Percentiles rank a stretch among this genome's conserved stretches.
These are phyloP conservation scores for Xyrichtys novacula DNA, from an alignment of 2,797 vertebrate genomes.

Conservation along the genomic window DNA sequence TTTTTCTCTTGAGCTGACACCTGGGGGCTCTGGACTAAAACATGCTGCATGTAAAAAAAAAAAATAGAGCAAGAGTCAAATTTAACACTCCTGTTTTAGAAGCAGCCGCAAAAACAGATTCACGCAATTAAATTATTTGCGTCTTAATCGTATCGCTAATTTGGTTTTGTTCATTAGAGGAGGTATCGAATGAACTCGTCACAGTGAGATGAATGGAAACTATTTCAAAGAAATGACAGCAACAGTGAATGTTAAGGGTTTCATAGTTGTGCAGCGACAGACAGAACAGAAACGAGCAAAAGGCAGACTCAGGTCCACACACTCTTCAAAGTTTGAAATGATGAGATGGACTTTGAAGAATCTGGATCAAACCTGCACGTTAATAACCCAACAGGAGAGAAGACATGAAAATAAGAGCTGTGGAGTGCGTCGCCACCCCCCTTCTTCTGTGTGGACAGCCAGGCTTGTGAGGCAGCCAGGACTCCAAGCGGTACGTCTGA, in stretches of 20 bases:
- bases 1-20: no score
- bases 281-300: constrained; percentile 13
- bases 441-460: constrained; percentile 23
- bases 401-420: neutral
- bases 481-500: constrained; percentile 15
- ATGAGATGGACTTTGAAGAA: constrained; percentile 11
- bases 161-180: constrained; percentile 23
- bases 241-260: neutral
- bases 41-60: no score
- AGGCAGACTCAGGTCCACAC: neutral
- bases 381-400: constrained; percentile 9
- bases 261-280: no score
- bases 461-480: constrained; percentile 39
- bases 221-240: neutral
- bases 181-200: constrained; percentile 12
- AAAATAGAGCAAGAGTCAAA: no score
- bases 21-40: no score
- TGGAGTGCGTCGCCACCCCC: constrained; percentile 38
- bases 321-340: neutral
- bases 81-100: neutral
- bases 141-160: neutral
- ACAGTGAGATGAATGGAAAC: neutral
- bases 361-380: constrained; percentile 7
- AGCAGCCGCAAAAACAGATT: neutral
- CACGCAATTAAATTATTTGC: neutral